Evolutionary conservation across 2,888 invertebrate genomes (phyloP).

Genomic region (Rutpela maculata): DNA sequence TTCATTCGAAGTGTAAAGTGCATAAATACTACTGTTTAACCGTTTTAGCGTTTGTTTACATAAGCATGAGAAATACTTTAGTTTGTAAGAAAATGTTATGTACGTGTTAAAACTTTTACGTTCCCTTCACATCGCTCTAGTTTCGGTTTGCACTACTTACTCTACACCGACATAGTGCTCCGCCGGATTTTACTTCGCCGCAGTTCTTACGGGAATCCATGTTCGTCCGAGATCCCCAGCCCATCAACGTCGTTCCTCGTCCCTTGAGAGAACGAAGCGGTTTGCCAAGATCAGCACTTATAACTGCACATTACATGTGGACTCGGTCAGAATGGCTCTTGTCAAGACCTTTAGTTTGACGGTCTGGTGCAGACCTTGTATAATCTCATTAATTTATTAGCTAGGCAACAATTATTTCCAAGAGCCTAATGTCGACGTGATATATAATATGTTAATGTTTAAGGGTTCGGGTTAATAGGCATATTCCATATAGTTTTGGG

Average conservation of each 20-base stretch:
- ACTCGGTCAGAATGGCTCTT: slow-evolving; percentile 14
- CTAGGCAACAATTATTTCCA: too few species aligned
- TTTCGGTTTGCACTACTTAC: neutral
- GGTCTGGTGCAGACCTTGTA: neutral
- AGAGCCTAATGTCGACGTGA: neutral
- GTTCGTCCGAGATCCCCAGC: neutral
- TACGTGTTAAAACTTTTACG: neutral
- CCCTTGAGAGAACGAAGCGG: slow-evolving; percentile 8
- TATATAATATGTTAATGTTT: neutral
- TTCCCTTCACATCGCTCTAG: neutral
- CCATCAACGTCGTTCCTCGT: neutral
- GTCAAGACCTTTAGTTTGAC: neutral
- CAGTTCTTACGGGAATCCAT: slow-evolving; percentile 11
- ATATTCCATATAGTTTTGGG: too few species aligned
- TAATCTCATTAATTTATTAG: neutral
- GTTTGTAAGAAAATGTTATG: too few species aligned
- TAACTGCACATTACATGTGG: slow-evolving; percentile 13
- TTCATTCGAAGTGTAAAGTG: too few species aligned
- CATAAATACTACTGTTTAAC: too few species aligned
- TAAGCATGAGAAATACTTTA: too few species aligned
- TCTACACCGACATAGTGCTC: neutral
- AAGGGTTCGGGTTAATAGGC: neutral
- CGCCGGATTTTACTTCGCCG: neutral
- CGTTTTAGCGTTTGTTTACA: too few species aligned
- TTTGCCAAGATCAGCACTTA: slow-evolving; percentile 12